phyloP scores from a whole-genome alignment of 2,888 invertebrate species.

The Clusia tigrina region DNA sequence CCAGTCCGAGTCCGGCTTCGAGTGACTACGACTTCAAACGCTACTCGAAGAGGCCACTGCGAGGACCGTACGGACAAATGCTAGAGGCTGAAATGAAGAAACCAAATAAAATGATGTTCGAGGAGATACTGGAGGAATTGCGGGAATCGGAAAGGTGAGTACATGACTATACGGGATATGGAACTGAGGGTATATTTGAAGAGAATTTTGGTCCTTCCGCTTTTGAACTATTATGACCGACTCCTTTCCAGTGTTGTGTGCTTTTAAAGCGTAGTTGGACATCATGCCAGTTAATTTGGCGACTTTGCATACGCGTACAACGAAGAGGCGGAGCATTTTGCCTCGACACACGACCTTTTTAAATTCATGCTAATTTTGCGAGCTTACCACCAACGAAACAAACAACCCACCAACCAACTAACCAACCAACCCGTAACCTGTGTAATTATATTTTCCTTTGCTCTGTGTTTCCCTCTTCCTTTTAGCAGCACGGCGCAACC shows the following conservation, averaged over 20 bases:
- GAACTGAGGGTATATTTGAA: slow-evolving; percentile 51
- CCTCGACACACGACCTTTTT: no score
- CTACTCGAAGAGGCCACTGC: slow-evolving; percentile 77
- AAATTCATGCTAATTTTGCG: background rate
- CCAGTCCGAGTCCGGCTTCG: slow-evolving; percentile 69
- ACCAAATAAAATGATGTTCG: slow-evolving; percentile 69
- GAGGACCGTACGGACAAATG: slow-evolving; percentile 83
- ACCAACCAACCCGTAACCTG: background rate
- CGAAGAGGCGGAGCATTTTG: no score
- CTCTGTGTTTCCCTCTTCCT: slow-evolving; percentile 1
- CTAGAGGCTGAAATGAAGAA: slow-evolving; percentile 83
- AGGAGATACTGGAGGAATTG: slow-evolving; percentile 67
- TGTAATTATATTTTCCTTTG: background rate
- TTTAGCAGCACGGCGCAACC: slow-evolving; percentile 41
- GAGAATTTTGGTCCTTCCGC: background rate
- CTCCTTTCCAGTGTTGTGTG: background rate
- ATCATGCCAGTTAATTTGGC: no score
- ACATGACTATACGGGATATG: slow-evolving; percentile 56
- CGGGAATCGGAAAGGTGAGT: slow-evolving; percentile 60
- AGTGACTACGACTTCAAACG: slow-evolving; percentile 72
- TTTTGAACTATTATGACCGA: background rate
- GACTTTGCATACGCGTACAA: no score
- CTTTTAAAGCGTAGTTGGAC: no score
- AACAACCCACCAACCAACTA: background rate
- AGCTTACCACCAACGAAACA: background rate